Conservation (phyloP, 2,888 invertebrate genomes). For the Lasioglossum leucozonium region DNA sequence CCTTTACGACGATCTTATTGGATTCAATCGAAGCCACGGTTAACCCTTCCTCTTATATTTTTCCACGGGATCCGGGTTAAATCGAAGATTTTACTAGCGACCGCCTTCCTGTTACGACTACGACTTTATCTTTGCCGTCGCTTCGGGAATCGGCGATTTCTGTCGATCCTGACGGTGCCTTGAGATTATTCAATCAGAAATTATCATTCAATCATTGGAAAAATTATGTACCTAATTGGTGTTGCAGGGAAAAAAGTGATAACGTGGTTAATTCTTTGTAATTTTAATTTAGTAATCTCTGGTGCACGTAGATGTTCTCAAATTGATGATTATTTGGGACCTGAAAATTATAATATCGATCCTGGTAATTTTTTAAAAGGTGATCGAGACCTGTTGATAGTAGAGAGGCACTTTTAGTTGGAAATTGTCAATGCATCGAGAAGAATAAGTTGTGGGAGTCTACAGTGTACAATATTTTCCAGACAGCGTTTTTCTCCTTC, state of each 20-base stretch:
- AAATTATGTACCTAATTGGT: neutral
- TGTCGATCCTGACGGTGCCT: neutral
- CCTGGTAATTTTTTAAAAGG: neutral
- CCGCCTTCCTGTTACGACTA: neutral
- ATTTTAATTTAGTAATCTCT: neutral
- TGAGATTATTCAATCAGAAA: neutral
- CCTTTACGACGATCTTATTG: conserved; percentile 81
- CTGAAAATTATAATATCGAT: neutral
- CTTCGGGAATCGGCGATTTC: neutral
- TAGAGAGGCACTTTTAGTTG: neutral
- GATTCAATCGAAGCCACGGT: conserved; percentile 77
- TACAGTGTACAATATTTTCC: neutral
- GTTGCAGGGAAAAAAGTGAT: neutral
- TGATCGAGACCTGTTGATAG: neutral
- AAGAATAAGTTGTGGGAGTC: neutral
- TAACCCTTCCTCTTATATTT: conserved; percentile 67
- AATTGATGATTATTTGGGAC: neutral
- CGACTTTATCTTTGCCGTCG: conserved; percentile 5
- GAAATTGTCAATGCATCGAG: neutral
- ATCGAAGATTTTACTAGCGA: conserved; percentile 45
- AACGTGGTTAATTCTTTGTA: neutral
- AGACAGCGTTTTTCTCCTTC: neutral
- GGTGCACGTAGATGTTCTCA: neutral
- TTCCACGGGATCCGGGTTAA: conserved; percentile 33
- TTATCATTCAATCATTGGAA: neutral